Base-by-base conservation (phyloP, 1,140 invertebrate genomes). In the Drosophila lacteicornis region DNA sequence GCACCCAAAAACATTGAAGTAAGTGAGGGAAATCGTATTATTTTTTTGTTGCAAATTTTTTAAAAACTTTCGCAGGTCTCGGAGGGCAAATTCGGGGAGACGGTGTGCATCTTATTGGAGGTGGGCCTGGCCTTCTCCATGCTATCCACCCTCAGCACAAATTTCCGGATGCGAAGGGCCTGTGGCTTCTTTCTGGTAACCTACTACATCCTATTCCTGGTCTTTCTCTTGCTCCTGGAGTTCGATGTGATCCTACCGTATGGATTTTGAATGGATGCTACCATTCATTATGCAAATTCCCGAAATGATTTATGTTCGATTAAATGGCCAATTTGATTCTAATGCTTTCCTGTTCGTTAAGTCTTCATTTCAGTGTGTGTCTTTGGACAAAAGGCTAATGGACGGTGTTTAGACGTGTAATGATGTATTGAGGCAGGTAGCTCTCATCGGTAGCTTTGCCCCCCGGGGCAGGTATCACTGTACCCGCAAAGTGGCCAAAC, bases 401-500 rank as follows among this genome's bases (percentile, higher is more conserved):
- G 68, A 59, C 56, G 19, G 43, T 69, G 49, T 51, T 65, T 63
- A 38, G n/a, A 49, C 30, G 36, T 45, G 68, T 60, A 60, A 73
- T 73, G 68, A 74, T 60, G 45, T 74, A 47, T 70, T 22, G 67
- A 47, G 22, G 25, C 67, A 56, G 63, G 33, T 70, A 36, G 33
- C 40, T 46, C 25, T 68, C 33, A 27, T 68, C 45, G 36, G 63
- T 50, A 19, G 65, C 70, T 11, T 11, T n/a, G 17, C 17, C 53
- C 53, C 43, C 8, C n/a, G 63, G 56, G 9, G n/a, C 57, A 75
- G 42, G 69, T n/a, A 50, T 49, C 50, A 75, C 71, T 75, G 71
- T 63, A 63, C 30, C 38, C 38, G 42, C 53, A 75, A 75, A 75
- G 70, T 75, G 71, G 58, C n/a, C 58, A 63, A 75, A 75, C 71